Base-by-base conservation (phyloP, 2,888 invertebrate species). In the Spicauda simplicius region DNA sequence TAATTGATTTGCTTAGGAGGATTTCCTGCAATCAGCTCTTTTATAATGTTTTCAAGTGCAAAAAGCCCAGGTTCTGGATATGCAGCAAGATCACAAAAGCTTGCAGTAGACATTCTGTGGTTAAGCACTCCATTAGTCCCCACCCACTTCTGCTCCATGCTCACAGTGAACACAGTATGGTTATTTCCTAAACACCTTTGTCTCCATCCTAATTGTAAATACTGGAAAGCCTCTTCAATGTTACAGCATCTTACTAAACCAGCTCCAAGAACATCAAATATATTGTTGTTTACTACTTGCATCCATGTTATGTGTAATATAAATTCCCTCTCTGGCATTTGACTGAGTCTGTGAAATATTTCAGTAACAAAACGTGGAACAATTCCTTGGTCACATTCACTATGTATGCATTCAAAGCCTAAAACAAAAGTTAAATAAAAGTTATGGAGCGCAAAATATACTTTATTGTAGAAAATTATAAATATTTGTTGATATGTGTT, bases 71-170 rank as follows among this genome's bases (percentile, higher is more conserved):
- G 88, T 81, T 96, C 96, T 41, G 93, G 93, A 72, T 93, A 93
- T 50, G 92, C 89, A 66, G 93, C 95, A 30, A 96, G 86, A 80
- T 96, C 96, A 78, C 96, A 95, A 83, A 96, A 96, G 80, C 96
- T 96, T 0, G 96, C 96, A 48, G 96, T 96, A 0, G 96, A 96
- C 77, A 96, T 91, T 73, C 95, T 94, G 78, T 96, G 96, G 76
- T 96, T 96, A 2, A 96, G 90, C 18, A 95, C 91, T 20, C 95
- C 95, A 78, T 96, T 95, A 25, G 95, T 93, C 4, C 94, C 94
- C 6, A 96, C 93, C 96, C 96, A 96, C 74, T 96, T 95, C 78
- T 97, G 96, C 79, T 96, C 96, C 74, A 97, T 90, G 52, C 96
- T 96, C 0, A 97, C 91, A 2, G 96, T 96, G 73, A 97, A 96